Conservation (phyloP, 30 jellyfish, hydroid and myxozoan species). For the Aurelia sp. region DNA sequence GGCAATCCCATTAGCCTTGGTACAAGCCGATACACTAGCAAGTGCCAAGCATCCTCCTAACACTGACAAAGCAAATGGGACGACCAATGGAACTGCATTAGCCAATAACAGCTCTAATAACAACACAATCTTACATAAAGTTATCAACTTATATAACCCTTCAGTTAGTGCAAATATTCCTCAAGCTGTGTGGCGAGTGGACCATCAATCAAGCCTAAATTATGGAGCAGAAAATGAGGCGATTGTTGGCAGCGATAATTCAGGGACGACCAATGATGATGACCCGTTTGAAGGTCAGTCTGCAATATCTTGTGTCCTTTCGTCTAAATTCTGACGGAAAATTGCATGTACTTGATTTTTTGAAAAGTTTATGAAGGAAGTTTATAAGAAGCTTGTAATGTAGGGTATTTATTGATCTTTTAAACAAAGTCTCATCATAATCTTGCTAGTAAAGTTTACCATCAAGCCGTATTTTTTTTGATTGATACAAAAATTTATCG, state of each 20-base stretch:
- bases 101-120: background rate
- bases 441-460: too few relatives aligned
- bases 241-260: background rate
- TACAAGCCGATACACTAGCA: slow-evolving; percentile 90
- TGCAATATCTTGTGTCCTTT: too few relatives aligned
- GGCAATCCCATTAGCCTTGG: slow-evolving; percentile 96
- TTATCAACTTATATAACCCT: background rate
- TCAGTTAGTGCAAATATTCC: slow-evolving; percentile 8
- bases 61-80: slow-evolving; percentile 35
- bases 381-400: too few relatives aligned
- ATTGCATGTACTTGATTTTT: too few relatives aligned
- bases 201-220: background rate
- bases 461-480: too few relatives aligned
- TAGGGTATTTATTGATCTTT: too few relatives aligned
- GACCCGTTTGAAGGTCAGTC: slow-evolving; percentile 30
- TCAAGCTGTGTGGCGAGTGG: slow-evolving; percentile 50
- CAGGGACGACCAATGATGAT: slow-evolving; percentile 2
- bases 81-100: slow-evolving; percentile 32
- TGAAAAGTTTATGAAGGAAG: too few relatives aligned
- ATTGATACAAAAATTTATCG: too few relatives aligned
- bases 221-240: slow-evolving; percentile 1
- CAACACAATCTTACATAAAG: slow-evolving; percentile 16
- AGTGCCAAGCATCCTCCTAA: slow-evolving; percentile 77
- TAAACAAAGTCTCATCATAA: too few relatives aligned
- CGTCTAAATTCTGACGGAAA: too few relatives aligned